Evolutionary conservation across 2,797 vertebrate species (phyloP).

Genomic region (Mormyrops attenuatus): DNA sequence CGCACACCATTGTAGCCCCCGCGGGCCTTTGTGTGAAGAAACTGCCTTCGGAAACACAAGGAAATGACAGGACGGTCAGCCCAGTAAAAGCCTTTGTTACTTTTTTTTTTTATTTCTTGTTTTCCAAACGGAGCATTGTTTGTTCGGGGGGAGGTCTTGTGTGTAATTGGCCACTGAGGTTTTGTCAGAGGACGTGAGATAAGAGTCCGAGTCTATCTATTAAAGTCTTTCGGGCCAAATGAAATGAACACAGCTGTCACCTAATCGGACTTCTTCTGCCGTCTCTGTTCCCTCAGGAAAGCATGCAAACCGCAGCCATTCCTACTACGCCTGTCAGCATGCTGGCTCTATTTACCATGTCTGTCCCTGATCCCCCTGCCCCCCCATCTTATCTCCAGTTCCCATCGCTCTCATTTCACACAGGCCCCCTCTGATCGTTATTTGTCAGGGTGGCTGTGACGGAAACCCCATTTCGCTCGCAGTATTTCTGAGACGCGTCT

Average conservation of each 20-base stretch:
- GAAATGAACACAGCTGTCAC: neutral
- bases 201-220: neutral
- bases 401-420: constrained; percentile 24
- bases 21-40: neutral
- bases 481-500: constrained; percentile 1
- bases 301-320: constrained; percentile 15
- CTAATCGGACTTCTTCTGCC: constrained; percentile 14
- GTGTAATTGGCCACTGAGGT: neutral
- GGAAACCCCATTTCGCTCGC: constrained; percentile 11
- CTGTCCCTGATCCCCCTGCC: neutral
- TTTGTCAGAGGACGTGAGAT: neutral
- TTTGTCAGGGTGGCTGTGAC: constrained; percentile 43
- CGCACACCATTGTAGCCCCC: too few species aligned
- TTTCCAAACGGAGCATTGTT: neutral
- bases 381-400: constrained; percentile 26
- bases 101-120: neutral
- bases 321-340: neutral
- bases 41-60: neutral
- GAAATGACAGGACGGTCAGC: neutral
- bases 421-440: constrained; percentile 35
- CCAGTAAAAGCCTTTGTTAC: neutral
- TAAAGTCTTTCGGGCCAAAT: constrained; percentile 2
- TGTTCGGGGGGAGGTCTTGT: neutral
- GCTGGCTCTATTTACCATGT: neutral
- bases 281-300: neutral